Evolutionary conservation across 2,113 vertebrate species (phyloP).

Genomic region (Chloropsis cyanopogon): DNA sequence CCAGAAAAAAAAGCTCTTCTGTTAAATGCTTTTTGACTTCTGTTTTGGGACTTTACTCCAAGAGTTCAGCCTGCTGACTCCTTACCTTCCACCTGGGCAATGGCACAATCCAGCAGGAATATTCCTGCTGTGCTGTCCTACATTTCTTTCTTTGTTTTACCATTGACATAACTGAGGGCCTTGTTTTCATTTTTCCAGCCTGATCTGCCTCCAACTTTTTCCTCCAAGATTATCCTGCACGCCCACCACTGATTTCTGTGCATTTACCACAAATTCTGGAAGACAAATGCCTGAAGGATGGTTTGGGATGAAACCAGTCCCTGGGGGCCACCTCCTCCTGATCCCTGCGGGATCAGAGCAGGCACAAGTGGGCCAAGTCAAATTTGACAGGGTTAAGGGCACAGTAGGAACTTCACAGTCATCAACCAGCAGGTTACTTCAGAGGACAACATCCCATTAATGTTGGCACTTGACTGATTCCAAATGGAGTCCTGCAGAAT

Average conservation of each 20-base stretch:
- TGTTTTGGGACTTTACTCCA: background rate
- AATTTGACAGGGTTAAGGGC: background rate
- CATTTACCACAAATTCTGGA: background rate
- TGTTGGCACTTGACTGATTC: background rate
- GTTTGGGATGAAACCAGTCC: background rate
- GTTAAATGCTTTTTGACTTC: background rate
- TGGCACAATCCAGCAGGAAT: background rate
- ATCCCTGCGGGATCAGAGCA: background rate
- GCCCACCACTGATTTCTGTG: no score
- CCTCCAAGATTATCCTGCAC: background rate
- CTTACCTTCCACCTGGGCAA: background rate
- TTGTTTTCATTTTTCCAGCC: background rate
- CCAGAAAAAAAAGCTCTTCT: background rate
- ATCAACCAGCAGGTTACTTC: background rate
- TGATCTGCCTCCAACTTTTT: background rate
- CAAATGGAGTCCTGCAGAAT: background rate
- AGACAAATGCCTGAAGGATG: background rate
- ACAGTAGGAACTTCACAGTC: background rate
- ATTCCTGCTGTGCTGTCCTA: background rate
- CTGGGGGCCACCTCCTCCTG: rapidly evolving
- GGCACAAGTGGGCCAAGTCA: background rate
- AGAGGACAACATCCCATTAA: background rate
- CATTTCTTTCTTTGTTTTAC: background rate
- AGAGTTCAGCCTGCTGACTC: background rate
- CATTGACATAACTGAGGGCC: background rate